Evolutionary conservation across 1,140 invertebrate species (phyloP), one percentile per base, ranked within the genome.

Genomic region (Plodia interpunctella): DNA sequence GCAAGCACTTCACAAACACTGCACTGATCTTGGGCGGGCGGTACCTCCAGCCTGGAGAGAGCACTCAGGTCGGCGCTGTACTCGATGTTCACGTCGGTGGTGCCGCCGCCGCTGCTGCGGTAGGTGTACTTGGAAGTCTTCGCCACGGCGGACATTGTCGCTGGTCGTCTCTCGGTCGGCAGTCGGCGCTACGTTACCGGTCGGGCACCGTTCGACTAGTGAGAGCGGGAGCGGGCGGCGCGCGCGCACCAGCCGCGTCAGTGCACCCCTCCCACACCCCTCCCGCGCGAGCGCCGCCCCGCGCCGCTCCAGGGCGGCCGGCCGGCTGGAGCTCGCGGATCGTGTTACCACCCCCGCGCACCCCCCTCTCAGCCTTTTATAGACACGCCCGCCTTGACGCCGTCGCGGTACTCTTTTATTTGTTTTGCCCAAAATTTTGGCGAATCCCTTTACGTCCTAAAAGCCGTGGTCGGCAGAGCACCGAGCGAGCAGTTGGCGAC

Each of bases 1-100:
- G 73, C 68, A 72, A 78, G 74, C 83, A 86, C 81, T 85, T 80
- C 83, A 86, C 83, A 83, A 83, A 70, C 85, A 88, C 85, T 88
- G 72, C 86, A 88, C 84, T 87, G 73, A 57, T 70, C 55, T 55
- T 60, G 63, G 19, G 35, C 52, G 74, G 87, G 86, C 91, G 83
- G 90, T 96, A 98, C 97, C 96, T 97, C 96, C 90, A 98, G 94
- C 88, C 96, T 95, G 89, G 96, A 94, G 87, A 98, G 93, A 88
- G 96, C 95, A 91, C 95, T 97, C 87, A 98, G 92, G 91, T 98
- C 96, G 91, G 96, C 93, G 88, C 94, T 94, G 92, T 97, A 97
- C 91, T 97, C 97, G 91, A 98, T 97, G 93, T 94, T 97, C 87
- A 98, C 95, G 91, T 98, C 96, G 84, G 96, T 95, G 73, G 90